These are phyloP conservation scores for Poeciliopsis prolifica DNA, from an alignment of 2,113 vertebrate species.

Conservation along the genomic window DNA sequence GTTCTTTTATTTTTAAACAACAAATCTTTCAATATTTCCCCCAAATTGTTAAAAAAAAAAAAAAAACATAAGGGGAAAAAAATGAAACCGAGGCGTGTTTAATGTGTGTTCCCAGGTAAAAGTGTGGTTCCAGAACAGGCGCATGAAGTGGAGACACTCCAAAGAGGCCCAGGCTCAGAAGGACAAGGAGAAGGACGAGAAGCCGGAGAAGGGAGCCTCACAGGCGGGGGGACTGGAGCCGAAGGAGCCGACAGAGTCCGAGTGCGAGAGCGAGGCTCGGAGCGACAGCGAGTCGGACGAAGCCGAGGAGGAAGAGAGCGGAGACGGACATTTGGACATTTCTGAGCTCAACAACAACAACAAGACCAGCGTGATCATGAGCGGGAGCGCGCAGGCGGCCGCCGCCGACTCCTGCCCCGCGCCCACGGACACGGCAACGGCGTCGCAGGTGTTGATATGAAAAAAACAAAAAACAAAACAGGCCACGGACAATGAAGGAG, in stretches of 20 bases:
- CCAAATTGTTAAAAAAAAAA: background rate
- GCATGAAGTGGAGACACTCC: slow-evolving; percentile 99
- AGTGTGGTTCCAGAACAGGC: slow-evolving; percentile 97
- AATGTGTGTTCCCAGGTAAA: slow-evolving; percentile 83
- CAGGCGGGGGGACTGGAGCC: slow-evolving; percentile 71
- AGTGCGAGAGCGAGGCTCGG: slow-evolving; percentile 89
- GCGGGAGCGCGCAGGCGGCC: slow-evolving; percentile 66
- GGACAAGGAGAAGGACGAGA: slow-evolving; percentile 90
- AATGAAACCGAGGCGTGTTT: background rate
- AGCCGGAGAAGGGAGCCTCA: slow-evolving; percentile 75
- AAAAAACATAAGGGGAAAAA: too few relatives aligned
- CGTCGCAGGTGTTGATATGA: slow-evolving; percentile 72
- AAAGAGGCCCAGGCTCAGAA: slow-evolving; percentile 97
- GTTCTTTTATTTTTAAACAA: background rate
- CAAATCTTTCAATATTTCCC: background rate
- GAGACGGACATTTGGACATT: slow-evolving; percentile 82
- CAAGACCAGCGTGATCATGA: slow-evolving; percentile 85
- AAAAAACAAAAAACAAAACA: background rate
- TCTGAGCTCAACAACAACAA: slow-evolving; percentile 73
- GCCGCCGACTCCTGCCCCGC: slow-evolving; percentile 48
- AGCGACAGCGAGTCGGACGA: slow-evolving; percentile 92
- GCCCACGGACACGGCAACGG: slow-evolving; percentile 56
- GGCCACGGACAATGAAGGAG: slow-evolving; percentile 9
- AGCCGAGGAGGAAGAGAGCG: slow-evolving; percentile 81
- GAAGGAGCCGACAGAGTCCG: slow-evolving; percentile 85